Evolutionary conservation across 2,797 vertebrate species (phyloP), one percentile per base, ranked within the genome.

Genomic region (Molossus molossus): DNA sequence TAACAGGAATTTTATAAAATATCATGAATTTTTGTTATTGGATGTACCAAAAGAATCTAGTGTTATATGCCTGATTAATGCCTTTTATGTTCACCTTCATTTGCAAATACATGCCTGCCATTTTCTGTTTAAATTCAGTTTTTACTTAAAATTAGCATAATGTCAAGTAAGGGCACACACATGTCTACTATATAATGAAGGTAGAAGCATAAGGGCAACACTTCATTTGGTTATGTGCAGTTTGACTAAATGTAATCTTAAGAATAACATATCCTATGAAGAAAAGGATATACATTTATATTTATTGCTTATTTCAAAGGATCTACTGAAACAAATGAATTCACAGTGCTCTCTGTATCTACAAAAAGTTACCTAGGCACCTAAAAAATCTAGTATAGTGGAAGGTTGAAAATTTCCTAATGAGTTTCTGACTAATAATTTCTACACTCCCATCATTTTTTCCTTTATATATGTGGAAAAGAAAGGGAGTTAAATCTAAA

Each of bases 401-500:
- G 27, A 75, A 90, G 21, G 72, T 3, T 48, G 45, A 95, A 93
- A 87, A 90, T 57, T 72, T 25, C 29, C 40, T 62, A 37, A 10
- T n/a, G 50, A 76, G n/a, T 45, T 93, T 76, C 81, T 80, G 40
- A 55, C 21, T 89, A 69, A 50, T 62, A 69, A 87, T 64, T 81
- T 57, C 25, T 86, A 9, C 2, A 95, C 4, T 82, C 23, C 15
- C 3, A 87, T 20, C 10, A 72, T 72, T 91, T 72, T 29, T 60
- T 40, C 11, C 11, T 86, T 60, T 62, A 83, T 72, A 14, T 23
- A 9, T 48, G 25, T 53, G 11, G 27, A 81, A 75, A 91, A 70
- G 17, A 40, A 90, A 88, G 10, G 27, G 29, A 92, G 23, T 40
- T 65, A 87, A 90, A 48, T 93, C 37, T 81, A 90, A 84, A 90